Conservation (phyloP, 2,113 vertebrate species). For the Bos javanicus region DNA sequence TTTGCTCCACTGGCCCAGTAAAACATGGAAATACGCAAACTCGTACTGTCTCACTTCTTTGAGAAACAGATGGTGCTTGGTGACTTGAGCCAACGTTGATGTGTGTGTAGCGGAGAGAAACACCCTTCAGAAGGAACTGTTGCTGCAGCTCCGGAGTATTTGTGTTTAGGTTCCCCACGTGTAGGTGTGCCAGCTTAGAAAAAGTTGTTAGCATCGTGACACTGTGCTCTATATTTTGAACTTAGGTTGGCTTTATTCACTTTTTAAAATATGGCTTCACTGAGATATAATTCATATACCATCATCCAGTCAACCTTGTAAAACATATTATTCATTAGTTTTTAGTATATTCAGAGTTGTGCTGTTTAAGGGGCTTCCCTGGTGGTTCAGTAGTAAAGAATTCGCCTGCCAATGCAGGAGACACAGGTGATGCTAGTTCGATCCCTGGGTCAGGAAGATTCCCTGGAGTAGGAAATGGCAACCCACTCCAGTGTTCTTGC, state of each 20-base stretch:
- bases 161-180: accelerated
- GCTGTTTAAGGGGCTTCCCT: not conserved
- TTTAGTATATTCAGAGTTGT: not conserved
- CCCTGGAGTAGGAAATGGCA: not conserved
- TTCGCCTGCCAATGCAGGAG: not conserved
- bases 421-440: not conserved
- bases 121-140: accelerated
- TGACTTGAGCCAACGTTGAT: accelerated
- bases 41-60: not conserved
- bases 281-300: not conserved
- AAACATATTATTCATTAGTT: not conserved
- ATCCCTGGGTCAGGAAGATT: not conserved
- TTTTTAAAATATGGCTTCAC: not conserved
- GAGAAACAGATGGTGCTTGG: not conserved
- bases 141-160: not conserved
- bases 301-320: not conserved
- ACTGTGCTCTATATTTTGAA: not conserved
- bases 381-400: not conserved
- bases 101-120: not conserved
- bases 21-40: not conserved
- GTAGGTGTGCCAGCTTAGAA: accelerated
- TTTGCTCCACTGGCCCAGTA: not conserved
- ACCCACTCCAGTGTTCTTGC: not conserved
- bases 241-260: not conserved
- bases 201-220: accelerated